Evolutionary conservation across 2,113 vertebrate genomes (phyloP).

Genomic region (Muntiacus reevesi): DNA sequence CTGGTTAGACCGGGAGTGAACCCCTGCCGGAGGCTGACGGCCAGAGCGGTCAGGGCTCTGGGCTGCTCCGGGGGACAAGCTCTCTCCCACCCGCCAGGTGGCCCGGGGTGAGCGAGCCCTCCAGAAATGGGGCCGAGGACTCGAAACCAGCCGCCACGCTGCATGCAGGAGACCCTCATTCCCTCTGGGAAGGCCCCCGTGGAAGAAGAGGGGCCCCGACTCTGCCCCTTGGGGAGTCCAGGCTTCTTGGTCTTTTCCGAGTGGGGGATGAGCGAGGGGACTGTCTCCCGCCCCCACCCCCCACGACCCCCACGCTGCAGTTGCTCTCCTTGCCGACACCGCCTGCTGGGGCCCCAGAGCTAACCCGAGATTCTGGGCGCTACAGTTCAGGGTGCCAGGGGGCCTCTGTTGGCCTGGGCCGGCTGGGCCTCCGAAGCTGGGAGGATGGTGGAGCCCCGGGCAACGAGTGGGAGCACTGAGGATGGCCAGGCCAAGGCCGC

Average conservation of each 20-base stretch:
- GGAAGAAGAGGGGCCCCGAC: neutral
- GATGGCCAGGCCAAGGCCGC: neutral
- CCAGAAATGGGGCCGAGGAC: neutral
- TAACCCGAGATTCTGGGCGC: fast-evolving
- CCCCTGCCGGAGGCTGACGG: fast-evolving
- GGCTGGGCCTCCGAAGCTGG: neutral
- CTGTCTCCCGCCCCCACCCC: neutral
- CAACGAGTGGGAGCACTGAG: neutral
- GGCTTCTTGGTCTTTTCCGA: neutral
- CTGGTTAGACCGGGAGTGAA: fast-evolving
- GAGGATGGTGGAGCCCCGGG: fast-evolving
- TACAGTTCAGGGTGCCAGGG: fast-evolving
- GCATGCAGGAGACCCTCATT: fast-evolving
- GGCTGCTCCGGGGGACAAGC: too few relatives aligned
- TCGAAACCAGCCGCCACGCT: neutral
- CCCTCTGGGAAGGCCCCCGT: fast-evolving
- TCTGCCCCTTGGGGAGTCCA: neutral
- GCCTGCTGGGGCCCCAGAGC: neutral
- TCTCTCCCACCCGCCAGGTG: neutral
- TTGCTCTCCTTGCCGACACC: fast-evolving
- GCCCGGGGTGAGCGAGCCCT: fast-evolving
- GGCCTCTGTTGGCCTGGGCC: fast-evolving
- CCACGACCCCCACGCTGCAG: fast-evolving
- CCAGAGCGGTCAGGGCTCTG: neutral
- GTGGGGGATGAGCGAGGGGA: neutral